Evolutionary conservation across 2,113 vertebrate species (phyloP).

Genomic region (Brienomyrus brachyistius): DNA sequence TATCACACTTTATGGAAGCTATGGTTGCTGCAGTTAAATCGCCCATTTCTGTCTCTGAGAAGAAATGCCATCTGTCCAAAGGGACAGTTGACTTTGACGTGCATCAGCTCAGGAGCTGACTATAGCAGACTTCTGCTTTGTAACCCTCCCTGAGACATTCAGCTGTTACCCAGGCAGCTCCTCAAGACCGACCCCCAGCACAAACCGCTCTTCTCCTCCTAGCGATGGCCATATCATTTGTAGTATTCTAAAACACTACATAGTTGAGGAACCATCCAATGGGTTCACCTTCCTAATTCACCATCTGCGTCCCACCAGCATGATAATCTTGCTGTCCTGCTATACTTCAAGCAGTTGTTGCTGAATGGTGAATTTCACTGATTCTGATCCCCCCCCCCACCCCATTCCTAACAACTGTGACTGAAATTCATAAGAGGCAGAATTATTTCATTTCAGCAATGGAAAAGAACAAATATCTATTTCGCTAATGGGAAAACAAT

Average conservation of each 20-base stretch:
- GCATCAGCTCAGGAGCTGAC: neutral
- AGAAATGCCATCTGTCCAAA: neutral
- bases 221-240: neutral
- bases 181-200: neutral
- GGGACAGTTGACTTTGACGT: neutral
- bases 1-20: neutral
- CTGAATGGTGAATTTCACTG: neutral
- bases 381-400: neutral
- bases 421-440: neutral
- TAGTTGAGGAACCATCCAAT: neutral
- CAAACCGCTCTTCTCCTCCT: neutral
- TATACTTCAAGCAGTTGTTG: neutral
- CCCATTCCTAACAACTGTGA: neutral
- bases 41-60: neutral
- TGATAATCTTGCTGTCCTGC: neutral
- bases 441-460: neutral
- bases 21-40: neutral
- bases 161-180: neutral
- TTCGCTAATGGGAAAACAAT: neutral
- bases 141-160: neutral
- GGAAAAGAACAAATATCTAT: neutral
- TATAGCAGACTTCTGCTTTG: neutral
- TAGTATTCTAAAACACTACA: neutral
- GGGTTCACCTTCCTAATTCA: neutral
- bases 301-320: neutral